Evolutionary conservation across 2,888 invertebrate genomes (phyloP), one percentile per base, ranked within the genome.

Genomic region (Netelia melanura): DNA sequence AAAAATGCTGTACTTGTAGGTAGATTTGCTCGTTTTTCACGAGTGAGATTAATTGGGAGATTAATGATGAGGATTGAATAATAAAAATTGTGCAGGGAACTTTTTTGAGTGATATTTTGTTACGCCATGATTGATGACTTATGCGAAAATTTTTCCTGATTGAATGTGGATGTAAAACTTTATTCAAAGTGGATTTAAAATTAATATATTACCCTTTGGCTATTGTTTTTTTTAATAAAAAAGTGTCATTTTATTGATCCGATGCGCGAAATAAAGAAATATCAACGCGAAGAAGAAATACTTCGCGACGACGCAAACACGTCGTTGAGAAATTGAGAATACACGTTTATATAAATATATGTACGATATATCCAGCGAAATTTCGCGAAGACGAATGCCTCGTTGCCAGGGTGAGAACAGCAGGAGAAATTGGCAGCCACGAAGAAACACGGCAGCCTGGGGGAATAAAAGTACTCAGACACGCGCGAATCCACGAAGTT

Each of bases 391-490:
- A 10, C 48, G 21, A 58, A 21, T 21, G 58, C 23, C 2, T 21
- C 54, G 58, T 58, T 58, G 58, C 58, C 58, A 58, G 17, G 58
- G 58, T 9, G 58, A 58, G 23, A 10, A 58, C 21, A 58, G 21
- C 58, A 58, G 3, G 30, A 5, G 6, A 30, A 30, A 30, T 30
- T 30, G 30, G 48, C 58, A 58, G 58, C 11, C 48, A 48, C 14
- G 6, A 10, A 48, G 56, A 56, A 17, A n/a, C 11, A 5, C 43
- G 75, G 68, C 85, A 74, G 81, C 87, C 86, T 77, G 78, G 64
- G 77, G 87, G 80, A 79, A 87, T 80, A 83, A 87, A 81, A 86
- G 83, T 85, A 86, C 83, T 83, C 87, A 82, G 82, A 71, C 68
- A 71, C 38, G 64, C 77, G 72, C 25, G 68, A 75, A 82, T 81